Conservation (phyloP, 92 coral and sea anemone species). For the Zoanthus solanderi region DNA sequence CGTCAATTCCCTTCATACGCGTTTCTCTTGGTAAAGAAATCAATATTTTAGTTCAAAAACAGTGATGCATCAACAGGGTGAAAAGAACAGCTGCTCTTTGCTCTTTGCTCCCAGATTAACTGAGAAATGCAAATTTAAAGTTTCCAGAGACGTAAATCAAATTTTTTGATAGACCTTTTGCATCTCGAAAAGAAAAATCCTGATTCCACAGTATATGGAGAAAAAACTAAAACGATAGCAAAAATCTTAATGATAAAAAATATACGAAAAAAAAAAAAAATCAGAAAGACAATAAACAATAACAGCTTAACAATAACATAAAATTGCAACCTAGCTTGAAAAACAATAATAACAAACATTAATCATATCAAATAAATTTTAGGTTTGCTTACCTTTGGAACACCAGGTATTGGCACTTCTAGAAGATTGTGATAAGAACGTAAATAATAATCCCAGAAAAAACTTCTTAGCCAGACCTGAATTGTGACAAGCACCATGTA, state of each 20-base stretch:
- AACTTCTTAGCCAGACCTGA: conserved; percentile 77
- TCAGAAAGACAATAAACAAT: not conserved
- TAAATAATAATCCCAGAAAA: conserved; percentile 83
- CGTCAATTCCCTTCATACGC: no score
- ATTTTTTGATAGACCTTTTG: no score
- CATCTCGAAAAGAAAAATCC: no score
- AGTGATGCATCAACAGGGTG: not conserved
- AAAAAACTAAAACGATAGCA: not conserved
- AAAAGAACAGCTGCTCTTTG: not conserved
- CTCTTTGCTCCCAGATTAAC: not conserved
- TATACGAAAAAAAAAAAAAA: not conserved
- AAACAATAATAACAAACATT: not conserved
- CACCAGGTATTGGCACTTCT: conserved; percentile 72
- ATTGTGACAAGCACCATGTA: conserved; percentile 70
- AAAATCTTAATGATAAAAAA: not conserved
- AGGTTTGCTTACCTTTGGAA: conserved; percentile 74
- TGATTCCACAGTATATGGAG: not conserved
- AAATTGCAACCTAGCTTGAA: not conserved
- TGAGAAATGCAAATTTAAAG: no score
- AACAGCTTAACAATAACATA: not conserved
- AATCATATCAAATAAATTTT: not conserved
- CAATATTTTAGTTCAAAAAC: no score
- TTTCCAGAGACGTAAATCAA: no score
- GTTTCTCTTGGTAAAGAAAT: no score
- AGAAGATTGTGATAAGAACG: conserved; percentile 82